Percentiles rank a stretch among this genome's conserved stretches.
These are phyloP conservation scores for Elaeidobius kamerunicus DNA, from an alignment of 2,888 invertebrate genomes.

Conservation along the genomic window DNA sequence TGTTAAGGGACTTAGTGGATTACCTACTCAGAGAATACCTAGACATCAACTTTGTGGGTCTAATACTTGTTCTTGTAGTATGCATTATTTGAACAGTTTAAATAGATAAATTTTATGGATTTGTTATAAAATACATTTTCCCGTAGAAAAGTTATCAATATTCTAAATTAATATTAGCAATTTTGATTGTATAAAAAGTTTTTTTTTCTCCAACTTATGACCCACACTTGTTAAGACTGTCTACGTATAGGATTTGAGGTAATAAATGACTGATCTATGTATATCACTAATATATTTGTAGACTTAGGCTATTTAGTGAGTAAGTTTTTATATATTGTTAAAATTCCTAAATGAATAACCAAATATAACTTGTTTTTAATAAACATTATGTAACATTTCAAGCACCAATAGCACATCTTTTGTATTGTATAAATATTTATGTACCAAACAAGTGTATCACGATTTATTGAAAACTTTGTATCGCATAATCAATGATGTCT, in stretches of 20 bases:
- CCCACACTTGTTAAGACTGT: background rate
- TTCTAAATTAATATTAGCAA: background rate
- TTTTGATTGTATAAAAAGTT: background rate
- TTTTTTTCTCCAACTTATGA: background rate
- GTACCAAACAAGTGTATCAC: too few species aligned
- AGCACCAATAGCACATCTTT: background rate
- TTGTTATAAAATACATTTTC: background rate
- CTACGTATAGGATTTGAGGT: background rate
- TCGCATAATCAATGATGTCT: background rate
- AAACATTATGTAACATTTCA: background rate
- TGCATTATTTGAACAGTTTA: slow-evolving; percentile 41
- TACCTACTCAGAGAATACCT: slow-evolving; percentile 79
- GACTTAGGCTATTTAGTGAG: background rate
- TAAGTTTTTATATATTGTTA: background rate
- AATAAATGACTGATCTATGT: background rate
- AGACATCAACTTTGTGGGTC: slow-evolving; percentile 47
- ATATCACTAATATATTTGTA: background rate
- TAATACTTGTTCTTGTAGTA: slow-evolving; percentile 44
- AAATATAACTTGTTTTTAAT: background rate
- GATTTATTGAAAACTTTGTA: too few species aligned
- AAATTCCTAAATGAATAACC: background rate
- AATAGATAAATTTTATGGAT: slow-evolving; percentile 40
- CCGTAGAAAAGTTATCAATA: background rate
- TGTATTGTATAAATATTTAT: background rate
- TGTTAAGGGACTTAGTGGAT: slow-evolving; percentile 74